phyloP scores from a whole-genome alignment of 2,797 vertebrate species.

The Gallirallus australis region DNA sequence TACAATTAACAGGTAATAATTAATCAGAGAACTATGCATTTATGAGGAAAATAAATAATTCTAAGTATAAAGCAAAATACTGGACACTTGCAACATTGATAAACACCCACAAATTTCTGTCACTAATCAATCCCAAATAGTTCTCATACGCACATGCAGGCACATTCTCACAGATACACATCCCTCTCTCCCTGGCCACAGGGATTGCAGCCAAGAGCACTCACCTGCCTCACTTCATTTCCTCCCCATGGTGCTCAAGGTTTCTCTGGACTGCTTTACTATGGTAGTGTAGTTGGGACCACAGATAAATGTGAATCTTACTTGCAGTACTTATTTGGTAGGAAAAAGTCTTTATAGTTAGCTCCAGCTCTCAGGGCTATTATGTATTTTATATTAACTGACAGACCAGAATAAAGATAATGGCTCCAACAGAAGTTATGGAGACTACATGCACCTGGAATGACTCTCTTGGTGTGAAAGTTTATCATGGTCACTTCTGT shows the following conservation, averaged over 20 bases:
- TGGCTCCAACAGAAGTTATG: not conserved
- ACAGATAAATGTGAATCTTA: not conserved
- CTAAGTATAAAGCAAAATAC: not conserved
- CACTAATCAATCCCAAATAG: not conserved
- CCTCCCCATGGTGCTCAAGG: not conserved
- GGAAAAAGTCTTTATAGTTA: not conserved
- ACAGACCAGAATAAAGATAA: not conserved
- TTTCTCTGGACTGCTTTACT: not conserved
- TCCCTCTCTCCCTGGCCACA: rapidly evolving
- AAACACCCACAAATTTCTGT: not conserved
- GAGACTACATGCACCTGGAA: not conserved
- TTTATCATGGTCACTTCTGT: not conserved
- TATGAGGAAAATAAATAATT: not conserved
- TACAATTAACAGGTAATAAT: not conserved
- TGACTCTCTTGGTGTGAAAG: not conserved
- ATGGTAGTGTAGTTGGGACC: rapidly evolving
- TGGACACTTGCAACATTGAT: rapidly evolving
- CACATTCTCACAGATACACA: not conserved
- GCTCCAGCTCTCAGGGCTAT: not conserved
- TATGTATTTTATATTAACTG: not conserved
- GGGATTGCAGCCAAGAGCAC: not conserved
- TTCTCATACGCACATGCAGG: rapidly evolving
- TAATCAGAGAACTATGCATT: not conserved
- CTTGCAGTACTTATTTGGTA: not conserved
- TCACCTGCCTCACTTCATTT: not conserved